These are phyloP conservation scores for Eupithecia subfuscata DNA, from an alignment of 2,888 invertebrate genomes.

Conservation along the genomic window DNA sequence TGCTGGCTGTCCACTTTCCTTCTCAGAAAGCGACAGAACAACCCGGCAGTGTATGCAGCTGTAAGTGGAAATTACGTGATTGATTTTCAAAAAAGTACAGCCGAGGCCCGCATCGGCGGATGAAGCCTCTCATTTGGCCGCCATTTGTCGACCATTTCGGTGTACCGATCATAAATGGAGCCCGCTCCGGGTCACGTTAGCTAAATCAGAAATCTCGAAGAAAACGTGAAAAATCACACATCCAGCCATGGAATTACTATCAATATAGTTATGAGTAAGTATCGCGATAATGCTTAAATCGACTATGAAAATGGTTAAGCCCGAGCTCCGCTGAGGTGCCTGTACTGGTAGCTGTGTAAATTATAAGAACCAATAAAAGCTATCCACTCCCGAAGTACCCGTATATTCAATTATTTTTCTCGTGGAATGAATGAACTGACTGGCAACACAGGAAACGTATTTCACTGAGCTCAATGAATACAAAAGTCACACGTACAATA, in stretches of 20 bases:
- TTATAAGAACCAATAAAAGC: slow-evolving; percentile 11
- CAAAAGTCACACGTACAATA: slow-evolving; percentile 26
- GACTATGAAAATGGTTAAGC: neutral
- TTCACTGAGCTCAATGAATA: slow-evolving; percentile 26
- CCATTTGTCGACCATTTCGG: slow-evolving; percentile 84
- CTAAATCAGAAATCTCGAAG: slow-evolving; percentile 78
- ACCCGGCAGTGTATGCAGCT: slow-evolving; percentile 45
- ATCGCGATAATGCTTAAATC: slow-evolving; percentile 36
- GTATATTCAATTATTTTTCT: slow-evolving; percentile 20
- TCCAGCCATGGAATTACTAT: slow-evolving; percentile 75
- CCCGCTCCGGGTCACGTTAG: slow-evolving; percentile 81
- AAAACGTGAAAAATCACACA: slow-evolving; percentile 83
- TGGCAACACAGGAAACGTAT: slow-evolving; percentile 30
- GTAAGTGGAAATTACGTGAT: slow-evolving; percentile 29
- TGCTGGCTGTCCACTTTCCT: slow-evolving; percentile 37
- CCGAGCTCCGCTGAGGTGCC: neutral
- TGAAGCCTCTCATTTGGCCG: slow-evolving; percentile 83
- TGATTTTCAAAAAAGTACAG: slow-evolving; percentile 63
- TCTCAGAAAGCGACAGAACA: slow-evolving; percentile 3
- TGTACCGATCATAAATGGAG: slow-evolving; percentile 83
- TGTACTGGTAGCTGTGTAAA: slow-evolving; percentile 10
- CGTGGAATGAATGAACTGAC: slow-evolving; percentile 18
- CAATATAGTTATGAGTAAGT: slow-evolving; percentile 51
- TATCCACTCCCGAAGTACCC: slow-evolving; percentile 14
- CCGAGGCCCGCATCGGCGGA: slow-evolving; percentile 74